These are phyloP conservation scores for Andricus grossulariae DNA, from an alignment of 1,140 invertebrate genomes.

Conservation along the genomic window DNA sequence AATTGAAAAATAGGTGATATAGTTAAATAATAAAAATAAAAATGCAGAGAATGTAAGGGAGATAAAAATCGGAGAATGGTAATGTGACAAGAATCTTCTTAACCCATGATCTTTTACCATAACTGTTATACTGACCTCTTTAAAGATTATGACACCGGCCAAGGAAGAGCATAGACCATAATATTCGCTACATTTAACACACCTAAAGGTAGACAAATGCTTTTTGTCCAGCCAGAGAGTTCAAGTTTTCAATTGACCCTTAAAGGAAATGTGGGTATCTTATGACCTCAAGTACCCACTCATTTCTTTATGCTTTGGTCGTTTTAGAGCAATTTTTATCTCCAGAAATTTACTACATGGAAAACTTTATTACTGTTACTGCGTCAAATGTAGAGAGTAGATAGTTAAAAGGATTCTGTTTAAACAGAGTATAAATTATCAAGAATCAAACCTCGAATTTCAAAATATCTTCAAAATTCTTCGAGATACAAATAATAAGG, in stretches of 20 bases:
- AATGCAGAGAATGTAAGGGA: not conserved
- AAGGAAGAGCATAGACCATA: conserved; percentile 13
- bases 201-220: conserved; percentile 19
- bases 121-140: not conserved
- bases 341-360: conserved; percentile 5
- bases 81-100: not conserved
- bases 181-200: conserved; percentile 27
- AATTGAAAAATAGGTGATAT: too few relatives aligned
- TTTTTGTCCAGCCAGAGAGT: conserved; percentile 8
- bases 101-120: not conserved
- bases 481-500: too few relatives aligned
- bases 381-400: not conserved
- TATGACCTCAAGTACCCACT: conserved; percentile 22
- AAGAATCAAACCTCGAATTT: too few relatives aligned
- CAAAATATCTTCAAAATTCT: too few relatives aligned
- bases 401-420: not conserved
- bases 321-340: conserved; percentile 17
- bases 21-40: too few relatives aligned
- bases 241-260: conserved; percentile 28
- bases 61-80: not conserved
- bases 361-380: conserved; percentile 10
- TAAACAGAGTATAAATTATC: too few relatives aligned
- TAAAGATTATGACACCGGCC: conserved; percentile 18
- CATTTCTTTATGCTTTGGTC: conserved; percentile 5
- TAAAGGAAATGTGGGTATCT: conserved; percentile 6